These are phyloP conservation scores for Ophiodon elongatus DNA, from an alignment of 2,113 vertebrate species.

Conservation along the genomic window DNA sequence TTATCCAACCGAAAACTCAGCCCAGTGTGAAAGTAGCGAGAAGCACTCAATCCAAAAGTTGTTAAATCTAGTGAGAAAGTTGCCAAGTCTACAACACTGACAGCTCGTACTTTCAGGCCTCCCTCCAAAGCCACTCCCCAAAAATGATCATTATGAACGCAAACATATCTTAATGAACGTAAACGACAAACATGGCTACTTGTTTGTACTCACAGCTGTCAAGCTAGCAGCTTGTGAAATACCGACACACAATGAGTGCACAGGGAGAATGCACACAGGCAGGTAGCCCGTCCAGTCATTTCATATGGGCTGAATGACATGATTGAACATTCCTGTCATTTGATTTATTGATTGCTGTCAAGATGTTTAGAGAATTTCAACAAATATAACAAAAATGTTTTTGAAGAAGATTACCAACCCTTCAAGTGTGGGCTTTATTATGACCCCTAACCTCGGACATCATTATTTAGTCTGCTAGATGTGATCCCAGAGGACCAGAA, in stretches of 20 bases:
- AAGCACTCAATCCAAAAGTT: too few species aligned
- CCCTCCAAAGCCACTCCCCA: too few species aligned
- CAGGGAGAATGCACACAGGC: neutral
- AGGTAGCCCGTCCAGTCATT: neutral
- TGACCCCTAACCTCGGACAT: neutral
- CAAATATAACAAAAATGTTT: neutral
- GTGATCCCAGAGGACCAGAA: neutral
- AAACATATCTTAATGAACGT: neutral
- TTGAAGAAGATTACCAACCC: neutral
- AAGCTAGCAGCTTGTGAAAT: neutral
- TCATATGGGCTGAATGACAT: neutral
- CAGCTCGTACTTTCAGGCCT: too few species aligned
- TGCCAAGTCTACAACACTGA: too few species aligned
- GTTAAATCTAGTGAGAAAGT: too few species aligned
- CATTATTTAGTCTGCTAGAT: slow-evolving; percentile 5
- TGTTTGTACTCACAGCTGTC: neutral
- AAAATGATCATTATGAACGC: too few species aligned
- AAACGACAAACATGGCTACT: neutral
- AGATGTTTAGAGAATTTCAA: neutral
- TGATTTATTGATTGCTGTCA: neutral
- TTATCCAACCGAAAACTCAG: too few species aligned
- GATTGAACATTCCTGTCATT: neutral
- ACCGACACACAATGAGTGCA: neutral
- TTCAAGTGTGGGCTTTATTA: neutral
- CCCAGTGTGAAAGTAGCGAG: too few species aligned